Conservation (phyloP, 1,140 invertebrate species). For the Microplitis demolitor region DNA sequence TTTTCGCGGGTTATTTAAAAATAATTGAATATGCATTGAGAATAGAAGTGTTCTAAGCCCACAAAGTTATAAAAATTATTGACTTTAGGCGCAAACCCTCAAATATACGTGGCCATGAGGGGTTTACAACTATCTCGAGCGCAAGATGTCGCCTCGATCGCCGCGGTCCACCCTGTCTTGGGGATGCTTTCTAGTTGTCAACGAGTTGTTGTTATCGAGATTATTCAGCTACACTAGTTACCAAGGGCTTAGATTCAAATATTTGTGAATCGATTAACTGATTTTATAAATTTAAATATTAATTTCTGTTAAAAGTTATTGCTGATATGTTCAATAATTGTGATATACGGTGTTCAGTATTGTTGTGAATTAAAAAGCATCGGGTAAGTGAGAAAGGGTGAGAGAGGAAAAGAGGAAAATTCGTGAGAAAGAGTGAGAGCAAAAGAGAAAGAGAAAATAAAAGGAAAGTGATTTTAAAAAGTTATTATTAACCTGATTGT, state of each 20-base stretch:
- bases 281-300: not conserved
- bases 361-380: slow-evolving; percentile 3
- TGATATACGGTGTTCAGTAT: not conserved
- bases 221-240: slow-evolving; percentile 2
- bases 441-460: slow-evolving; percentile 2
- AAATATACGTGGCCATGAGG: slow-evolving; percentile 38
- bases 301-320: not conserved
- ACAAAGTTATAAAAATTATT: slow-evolving; percentile 33
- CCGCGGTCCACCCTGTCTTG: slow-evolving; percentile 47
- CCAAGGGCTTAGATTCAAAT: not conserved
- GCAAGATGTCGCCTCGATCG: slow-evolving; percentile 46
- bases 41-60: slow-evolving; percentile 15
- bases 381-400: not conserved
- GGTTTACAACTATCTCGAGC: slow-evolving; percentile 28
- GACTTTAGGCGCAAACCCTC: slow-evolving; percentile 37
- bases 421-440: slow-evolving; percentile 13
- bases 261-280: not conserved
- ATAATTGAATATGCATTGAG: not conserved
- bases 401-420: slow-evolving; percentile 1
- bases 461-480: not conserved
- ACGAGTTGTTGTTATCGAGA: slow-evolving; percentile 25
- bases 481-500: not conserved
- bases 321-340: not conserved
- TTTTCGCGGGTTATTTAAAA: too few relatives aligned
- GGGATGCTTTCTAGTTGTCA: slow-evolving; percentile 29